phyloP scores from a whole-genome alignment of 2,113 vertebrate genomes.

The Paradoxurus hermaphroditus region DNA sequence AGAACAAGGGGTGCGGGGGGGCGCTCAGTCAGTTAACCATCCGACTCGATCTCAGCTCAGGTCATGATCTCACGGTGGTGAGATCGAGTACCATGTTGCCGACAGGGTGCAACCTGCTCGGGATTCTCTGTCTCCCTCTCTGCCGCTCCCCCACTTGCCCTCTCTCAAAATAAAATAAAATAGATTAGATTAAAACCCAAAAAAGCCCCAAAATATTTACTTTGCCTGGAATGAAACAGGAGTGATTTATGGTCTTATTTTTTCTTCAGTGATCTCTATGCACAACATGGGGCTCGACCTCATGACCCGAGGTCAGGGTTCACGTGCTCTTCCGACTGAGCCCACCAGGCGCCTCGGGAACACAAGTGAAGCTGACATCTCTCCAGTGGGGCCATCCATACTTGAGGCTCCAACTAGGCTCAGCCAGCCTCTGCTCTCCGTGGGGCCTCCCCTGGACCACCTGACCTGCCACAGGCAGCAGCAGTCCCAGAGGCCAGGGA shows the following conservation, averaged over 20 bases:
- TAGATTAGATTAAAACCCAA: too few relatives aligned
- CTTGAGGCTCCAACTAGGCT: not conserved
- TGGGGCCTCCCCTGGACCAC: accelerated
- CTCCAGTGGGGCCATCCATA: not conserved
- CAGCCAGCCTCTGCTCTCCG: not conserved
- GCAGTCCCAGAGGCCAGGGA: not conserved
- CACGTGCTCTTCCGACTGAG: not conserved
- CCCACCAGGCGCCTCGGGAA: not conserved
- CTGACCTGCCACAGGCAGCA: not conserved
- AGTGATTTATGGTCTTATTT: not conserved
- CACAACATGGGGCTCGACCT: not conserved
- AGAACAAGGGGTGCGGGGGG: too few relatives aligned
- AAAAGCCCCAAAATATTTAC: not conserved
- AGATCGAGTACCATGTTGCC: too few relatives aligned
- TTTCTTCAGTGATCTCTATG: not conserved
- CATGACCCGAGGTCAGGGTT: not conserved
- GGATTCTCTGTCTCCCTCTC: too few relatives aligned
- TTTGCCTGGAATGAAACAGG: not conserved
- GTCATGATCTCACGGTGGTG: too few relatives aligned
- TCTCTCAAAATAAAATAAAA: too few relatives aligned
- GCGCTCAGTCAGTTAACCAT: too few relatives aligned
- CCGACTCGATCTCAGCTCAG: too few relatives aligned
- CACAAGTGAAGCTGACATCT: not conserved
- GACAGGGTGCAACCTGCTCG: too few relatives aligned
- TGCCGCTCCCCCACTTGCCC: too few relatives aligned